phyloP scores from a whole-genome alignment of 2,113 vertebrate genomes.

The Neopipo cinnamomea region DNA sequence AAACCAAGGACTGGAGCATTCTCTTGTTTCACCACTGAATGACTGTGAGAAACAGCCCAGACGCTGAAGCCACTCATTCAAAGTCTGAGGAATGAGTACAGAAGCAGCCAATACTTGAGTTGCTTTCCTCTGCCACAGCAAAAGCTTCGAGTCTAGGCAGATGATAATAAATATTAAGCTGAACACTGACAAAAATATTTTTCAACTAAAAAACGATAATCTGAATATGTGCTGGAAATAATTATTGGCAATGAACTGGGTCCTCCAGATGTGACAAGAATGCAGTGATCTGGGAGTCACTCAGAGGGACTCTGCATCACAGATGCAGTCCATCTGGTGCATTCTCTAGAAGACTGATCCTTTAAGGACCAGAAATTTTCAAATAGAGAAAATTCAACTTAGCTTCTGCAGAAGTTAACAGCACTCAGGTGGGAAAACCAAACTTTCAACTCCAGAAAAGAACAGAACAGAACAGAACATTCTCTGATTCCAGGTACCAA shows the following conservation, averaged over 20 bases:
- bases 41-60: not conserved
- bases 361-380: slow-evolving; percentile 10
- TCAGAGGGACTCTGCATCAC: not conserved
- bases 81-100: not conserved
- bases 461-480: accelerated
- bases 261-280: slow-evolving; percentile 55
- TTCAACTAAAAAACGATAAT: not conserved
- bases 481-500: not conserved
- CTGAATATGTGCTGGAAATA: slow-evolving; percentile 18
- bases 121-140: not conserved
- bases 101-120: not conserved
- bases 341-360: not conserved
- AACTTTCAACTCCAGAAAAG: not conserved
- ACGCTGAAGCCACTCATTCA: not conserved
- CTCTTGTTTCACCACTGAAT: not conserved
- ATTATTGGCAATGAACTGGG: slow-evolving; percentile 15
- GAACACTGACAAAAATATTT: not conserved
- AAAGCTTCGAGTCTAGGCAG: not conserved
- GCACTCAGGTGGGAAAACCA: not conserved
- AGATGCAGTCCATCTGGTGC: slow-evolving; percentile 34
- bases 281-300: slow-evolving; percentile 7
- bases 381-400: not conserved
- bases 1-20: not conserved
- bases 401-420: not conserved
- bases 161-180: not conserved